Evolutionary conservation across 2,797 vertebrate genomes (phyloP), one percentile per base, ranked within the genome.

Genomic region (Hydrophis major): DNA sequence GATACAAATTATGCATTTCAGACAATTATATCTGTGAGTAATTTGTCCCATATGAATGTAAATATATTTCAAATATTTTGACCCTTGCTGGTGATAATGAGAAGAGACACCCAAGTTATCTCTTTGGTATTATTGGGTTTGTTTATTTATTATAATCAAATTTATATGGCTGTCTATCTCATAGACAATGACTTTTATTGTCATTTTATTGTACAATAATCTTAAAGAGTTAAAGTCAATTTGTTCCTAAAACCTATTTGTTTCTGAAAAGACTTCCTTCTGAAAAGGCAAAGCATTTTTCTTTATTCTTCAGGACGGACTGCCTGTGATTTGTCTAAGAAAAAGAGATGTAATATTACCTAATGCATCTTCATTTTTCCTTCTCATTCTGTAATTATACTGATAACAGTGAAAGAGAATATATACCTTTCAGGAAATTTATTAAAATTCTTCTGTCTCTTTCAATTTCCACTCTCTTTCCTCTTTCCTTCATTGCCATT

Each of bases 1-100:
- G 99, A 99, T 97, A 98, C 97, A 94, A 98, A 98, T 95, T 98
- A 98, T 0, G 99, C 99, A 3, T 99, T 99, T 93, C 99, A 99
- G 92, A 98, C 98, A 0, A 94, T 99, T 94, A 97, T 98, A 94
- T 98, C 98, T 2, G 99, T 99, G 97, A 98, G 99, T 98, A 93
- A 95, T 92, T 5, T 53, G 94, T 86, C 91, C 91, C 94, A 93
- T 93, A 20, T 6, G 90, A 86, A 88, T 74, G 0, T 50, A 69
- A 74, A 2, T 91, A 0, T 91, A 16, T 91, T 92, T 95, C 32
- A 2, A 63, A 10, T 53, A 50, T 1, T 89, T 91, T 61, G 57
- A 16, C 27, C 87, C 66, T 32, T 63, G 22, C 89, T 0, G 0
- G 86, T 27, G 66, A 14, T 60, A 2, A 83, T 93, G 47, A 61